A percentile compares a stretch with the other conserved stretches of the same genome.
These are phyloP conservation scores for Tokudaia muenninki DNA, from an alignment of 2,797 vertebrate species.

Conservation along the genomic window DNA sequence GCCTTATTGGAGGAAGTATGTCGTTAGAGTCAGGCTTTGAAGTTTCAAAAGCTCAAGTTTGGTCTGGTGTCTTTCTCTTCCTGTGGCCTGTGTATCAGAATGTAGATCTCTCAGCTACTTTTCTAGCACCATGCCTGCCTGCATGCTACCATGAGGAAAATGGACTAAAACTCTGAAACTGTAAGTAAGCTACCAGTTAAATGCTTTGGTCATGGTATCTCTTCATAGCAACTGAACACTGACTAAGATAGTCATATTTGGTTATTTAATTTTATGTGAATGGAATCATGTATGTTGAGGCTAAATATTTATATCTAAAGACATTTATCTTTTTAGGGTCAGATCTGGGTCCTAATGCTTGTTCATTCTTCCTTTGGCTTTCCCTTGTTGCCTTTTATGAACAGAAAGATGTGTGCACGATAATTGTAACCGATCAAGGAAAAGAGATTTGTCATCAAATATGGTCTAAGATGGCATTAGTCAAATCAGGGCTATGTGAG, in stretches of 20 bases:
- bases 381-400: background rate
- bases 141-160: no score
- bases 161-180: background rate
- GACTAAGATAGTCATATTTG: background rate
- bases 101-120: background rate
- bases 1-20: background rate
- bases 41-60: background rate
- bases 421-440: conserved; percentile 45
- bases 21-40: background rate
- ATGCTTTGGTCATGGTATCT: background rate
- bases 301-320: conserved; percentile 23
- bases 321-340: background rate
- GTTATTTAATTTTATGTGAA: background rate
- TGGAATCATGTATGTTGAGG: background rate
- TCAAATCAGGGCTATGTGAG: conserved; percentile 23
- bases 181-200: background rate
- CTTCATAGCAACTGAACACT: background rate
- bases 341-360: background rate
- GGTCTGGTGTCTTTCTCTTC: background rate
- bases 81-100: background rate
- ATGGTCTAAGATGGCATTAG: conserved; percentile 25
- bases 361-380: background rate
- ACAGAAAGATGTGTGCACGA: background rate
- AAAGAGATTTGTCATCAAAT: conserved; percentile 36
- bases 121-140: background rate